These are phyloP conservation scores for Tachystola acroxantha DNA, from an alignment of 2,888 invertebrate species.

Conservation along the genomic window DNA sequence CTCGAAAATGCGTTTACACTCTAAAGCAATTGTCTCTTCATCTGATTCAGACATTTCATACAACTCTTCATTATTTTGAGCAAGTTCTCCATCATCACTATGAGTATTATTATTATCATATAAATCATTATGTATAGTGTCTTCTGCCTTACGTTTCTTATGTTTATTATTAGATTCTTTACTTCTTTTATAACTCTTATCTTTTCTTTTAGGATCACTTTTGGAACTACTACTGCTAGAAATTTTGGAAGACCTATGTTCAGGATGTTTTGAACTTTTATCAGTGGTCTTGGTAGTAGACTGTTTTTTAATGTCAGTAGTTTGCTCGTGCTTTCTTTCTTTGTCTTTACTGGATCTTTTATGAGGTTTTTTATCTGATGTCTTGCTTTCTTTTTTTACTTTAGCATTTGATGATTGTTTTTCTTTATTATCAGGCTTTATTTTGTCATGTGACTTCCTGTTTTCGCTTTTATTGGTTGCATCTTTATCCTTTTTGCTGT, in stretches of 20 bases:
- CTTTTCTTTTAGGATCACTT: slow-evolving; percentile 37
- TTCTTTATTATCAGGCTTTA: slow-evolving; percentile 33
- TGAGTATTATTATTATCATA: slow-evolving; percentile 35
- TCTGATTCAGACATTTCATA: slow-evolving; percentile 64
- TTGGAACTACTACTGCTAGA: slow-evolving; percentile 34
- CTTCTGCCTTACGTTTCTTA: slow-evolving; percentile 31
- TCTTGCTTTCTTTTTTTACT: no score
- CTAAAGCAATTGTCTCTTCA: slow-evolving; percentile 85
- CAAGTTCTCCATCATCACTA: background rate
- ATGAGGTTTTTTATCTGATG: slow-evolving; percentile 43
- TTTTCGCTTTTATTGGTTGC: slow-evolving; percentile 24
- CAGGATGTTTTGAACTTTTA: slow-evolving; percentile 30
- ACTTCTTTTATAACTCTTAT: slow-evolving; percentile 35
- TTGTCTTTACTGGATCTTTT: slow-evolving; percentile 52
- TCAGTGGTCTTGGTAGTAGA: slow-evolving; percentile 35
- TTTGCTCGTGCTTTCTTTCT: slow-evolving; percentile 36
- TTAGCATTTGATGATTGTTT: slow-evolving; percentile 33
- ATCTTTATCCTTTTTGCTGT: slow-evolving; percentile 17
- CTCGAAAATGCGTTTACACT: slow-evolving; percentile 92
- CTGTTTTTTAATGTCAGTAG: slow-evolving; percentile 30
- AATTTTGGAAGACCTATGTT: slow-evolving; percentile 31
- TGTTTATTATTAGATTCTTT: slow-evolving; percentile 33
- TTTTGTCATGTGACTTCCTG: slow-evolving; percentile 29
- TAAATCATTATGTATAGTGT: slow-evolving; percentile 25
- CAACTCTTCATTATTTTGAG: slow-evolving; percentile 27